Evolutionary conservation across 2,113 vertebrate species (phyloP).

Genomic region (Glaucomys volans): DNA sequence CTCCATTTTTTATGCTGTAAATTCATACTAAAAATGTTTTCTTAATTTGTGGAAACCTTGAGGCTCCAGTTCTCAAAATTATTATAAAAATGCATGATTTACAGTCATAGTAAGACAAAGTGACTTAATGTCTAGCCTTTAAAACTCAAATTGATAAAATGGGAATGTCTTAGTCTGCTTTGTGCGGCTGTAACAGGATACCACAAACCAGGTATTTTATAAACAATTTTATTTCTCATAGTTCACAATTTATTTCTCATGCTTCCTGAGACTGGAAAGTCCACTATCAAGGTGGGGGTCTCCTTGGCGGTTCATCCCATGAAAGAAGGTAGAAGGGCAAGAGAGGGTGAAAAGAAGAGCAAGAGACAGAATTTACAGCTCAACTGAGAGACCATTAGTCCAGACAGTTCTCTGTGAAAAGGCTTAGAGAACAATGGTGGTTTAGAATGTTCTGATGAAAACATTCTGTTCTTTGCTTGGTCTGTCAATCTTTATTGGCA

Average conservation of each 20-base stretch:
- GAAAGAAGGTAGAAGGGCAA: background rate
- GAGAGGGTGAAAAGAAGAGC: background rate
- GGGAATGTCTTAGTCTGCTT: background rate
- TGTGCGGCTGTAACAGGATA: background rate
- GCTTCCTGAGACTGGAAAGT: background rate
- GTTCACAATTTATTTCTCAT: background rate
- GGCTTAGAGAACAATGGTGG: constrained; percentile 31
- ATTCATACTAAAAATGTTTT: background rate
- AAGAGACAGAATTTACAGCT: background rate
- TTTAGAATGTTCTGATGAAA: constrained; percentile 45
- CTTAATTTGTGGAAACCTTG: background rate
- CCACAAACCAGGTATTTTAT: background rate
- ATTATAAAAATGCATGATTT: background rate
- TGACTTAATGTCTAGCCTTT: background rate
- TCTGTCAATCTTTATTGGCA: constrained; percentile 44
- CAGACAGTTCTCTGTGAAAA: constrained; percentile 36
- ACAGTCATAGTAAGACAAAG: background rate
- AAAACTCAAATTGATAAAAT: background rate
- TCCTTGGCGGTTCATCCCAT: background rate
- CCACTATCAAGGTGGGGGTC: background rate
- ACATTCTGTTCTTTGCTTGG: constrained; percentile 64
- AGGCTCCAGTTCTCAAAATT: background rate
- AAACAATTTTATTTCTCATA: background rate
- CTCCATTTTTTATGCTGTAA: background rate
- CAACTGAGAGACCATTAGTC: constrained; percentile 24